Evolutionary conservation across 2,797 vertebrate species (phyloP).

Genomic region (Hipposideros larvatus): DNA sequence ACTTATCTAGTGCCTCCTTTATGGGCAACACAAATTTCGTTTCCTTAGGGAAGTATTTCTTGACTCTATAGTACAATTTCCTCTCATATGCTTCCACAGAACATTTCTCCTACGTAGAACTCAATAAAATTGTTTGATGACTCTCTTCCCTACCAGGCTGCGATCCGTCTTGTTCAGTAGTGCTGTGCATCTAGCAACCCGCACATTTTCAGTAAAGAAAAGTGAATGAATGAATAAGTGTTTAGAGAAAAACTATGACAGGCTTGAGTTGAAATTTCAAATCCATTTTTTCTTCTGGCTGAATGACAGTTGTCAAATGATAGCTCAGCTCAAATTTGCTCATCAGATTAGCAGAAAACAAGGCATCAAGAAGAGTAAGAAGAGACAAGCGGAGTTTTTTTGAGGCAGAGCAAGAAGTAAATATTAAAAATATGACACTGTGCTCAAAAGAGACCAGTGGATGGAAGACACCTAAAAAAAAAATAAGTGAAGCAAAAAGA

Average conservation of each 20-base stretch:
- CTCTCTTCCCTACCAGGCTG: constrained; percentile 57
- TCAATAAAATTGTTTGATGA: constrained; percentile 78
- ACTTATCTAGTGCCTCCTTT: constrained; percentile 66
- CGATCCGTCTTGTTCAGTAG: constrained; percentile 66
- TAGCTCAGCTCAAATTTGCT: background rate
- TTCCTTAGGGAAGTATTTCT: constrained; percentile 69
- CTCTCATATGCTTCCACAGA: constrained; percentile 64
- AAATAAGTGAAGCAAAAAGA: background rate
- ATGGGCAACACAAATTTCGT: constrained; percentile 74
- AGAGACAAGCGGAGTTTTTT: background rate
- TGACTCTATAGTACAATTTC: constrained; percentile 55
- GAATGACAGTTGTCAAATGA: constrained; percentile 9
- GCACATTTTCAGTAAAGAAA: constrained; percentile 32
- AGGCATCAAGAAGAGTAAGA: background rate
- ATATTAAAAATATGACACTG: background rate
- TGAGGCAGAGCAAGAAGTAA: background rate
- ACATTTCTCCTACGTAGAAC: constrained; percentile 70
- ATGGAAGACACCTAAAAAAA: background rate
- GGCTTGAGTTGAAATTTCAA: constrained; percentile 48
- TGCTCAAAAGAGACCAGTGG: background rate
- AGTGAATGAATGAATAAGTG: background rate
- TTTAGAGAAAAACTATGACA: background rate
- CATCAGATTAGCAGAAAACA: constrained; percentile 34
- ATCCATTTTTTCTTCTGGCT: background rate
- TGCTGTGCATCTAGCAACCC: constrained; percentile 54